A percentile compares a stretch with the other conserved stretches of the same genome.
These are phyloP conservation scores for Steinernema carpocapsae DNA, from an alignment of 2,888 invertebrate genomes.

Conservation along the genomic window DNA sequence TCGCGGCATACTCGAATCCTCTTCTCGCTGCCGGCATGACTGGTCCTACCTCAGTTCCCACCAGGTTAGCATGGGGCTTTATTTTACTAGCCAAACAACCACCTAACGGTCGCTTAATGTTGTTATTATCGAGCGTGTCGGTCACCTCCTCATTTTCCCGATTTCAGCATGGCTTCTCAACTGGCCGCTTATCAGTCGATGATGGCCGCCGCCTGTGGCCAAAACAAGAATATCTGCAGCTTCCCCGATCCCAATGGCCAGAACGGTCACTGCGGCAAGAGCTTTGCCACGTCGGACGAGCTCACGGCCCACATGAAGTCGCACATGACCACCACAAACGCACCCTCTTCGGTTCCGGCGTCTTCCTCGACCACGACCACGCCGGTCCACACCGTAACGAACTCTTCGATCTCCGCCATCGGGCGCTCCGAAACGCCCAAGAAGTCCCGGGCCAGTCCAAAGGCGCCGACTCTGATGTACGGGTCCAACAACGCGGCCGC, in stretches of 20 bases:
- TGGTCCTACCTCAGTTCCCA: not conserved
- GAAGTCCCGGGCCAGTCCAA: conserved; percentile 20
- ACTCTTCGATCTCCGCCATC: not conserved
- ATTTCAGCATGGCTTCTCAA: conserved; percentile 28
- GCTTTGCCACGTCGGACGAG: conserved; percentile 27
- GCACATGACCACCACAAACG: not conserved
- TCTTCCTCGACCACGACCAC: conserved; percentile 12
- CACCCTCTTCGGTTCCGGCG: not conserved
- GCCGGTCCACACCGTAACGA: not conserved
- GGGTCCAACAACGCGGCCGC: conserved; percentile 8
- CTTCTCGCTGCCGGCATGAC: conserved; percentile 25
- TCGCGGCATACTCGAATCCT: conserved; percentile 22
- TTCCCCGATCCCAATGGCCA: conserved; percentile 8
- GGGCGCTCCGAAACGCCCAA: conserved; percentile 7
- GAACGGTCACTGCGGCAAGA: conserved; percentile 28
- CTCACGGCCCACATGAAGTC: conserved; percentile 28
- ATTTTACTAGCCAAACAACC: no score
- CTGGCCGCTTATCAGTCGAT: conserved; percentile 30
- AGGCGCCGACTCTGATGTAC: conserved; percentile 7
- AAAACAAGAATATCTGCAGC: conserved; percentile 28
- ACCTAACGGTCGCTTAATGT: no score
- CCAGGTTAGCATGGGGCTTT: not conserved
- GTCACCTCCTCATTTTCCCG: not conserved
- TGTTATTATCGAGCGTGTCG: no score
- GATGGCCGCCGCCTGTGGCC: conserved; percentile 29